Base-by-base conservation (phyloP, 1,140 invertebrate species). In the Drosophila lacteicornis region DNA sequence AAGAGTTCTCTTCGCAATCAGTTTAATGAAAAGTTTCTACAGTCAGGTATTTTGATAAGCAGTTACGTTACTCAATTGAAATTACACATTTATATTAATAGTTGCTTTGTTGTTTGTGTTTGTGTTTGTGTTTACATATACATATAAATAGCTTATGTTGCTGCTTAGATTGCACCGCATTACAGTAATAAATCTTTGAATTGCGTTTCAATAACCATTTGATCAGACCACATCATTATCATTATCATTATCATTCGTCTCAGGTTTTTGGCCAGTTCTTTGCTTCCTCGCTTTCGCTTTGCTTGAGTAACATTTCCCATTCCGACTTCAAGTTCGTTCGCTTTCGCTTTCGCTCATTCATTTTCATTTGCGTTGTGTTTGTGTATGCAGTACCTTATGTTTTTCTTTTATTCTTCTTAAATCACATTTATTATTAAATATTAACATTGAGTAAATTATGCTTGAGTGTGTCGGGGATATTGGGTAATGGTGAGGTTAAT, bases 31-130 rank as follows among this genome's bases (percentile, higher is more conserved):
- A 86, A 90, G 81, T 84, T 71, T 88, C 84, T 90, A 88, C 77
- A 79, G 85, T 88, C 84, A 88, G 84, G 84, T 88, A 88, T 79
- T 90, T 88, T 91, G 85, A 90, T 90, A 88, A 88, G 85, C 85
- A 79, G 75, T 88, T 86, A 85, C 73, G 70, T 86, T 88, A 85
- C 85, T 85, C 79, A 88, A 74, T 90, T 81, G 81, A 90, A 88
- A 79, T 79, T 79, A 80, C 79, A 80, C 77, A 80, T 75, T 75
- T 80, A 80, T 80, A 75, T 80, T 75, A 80, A 80, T 80, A 67
- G 66, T 67, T 46, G 53, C 47, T 71, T 73, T 30, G 27, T 30
- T 30, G 27, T 30, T 60, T 36, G 30, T 30, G 27, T 30, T 60
- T 36, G 30, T 30, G 27, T 30, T 60, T 36, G 30, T 74, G 69